Evolutionary conservation across 2,797 vertebrate species (phyloP).

Genomic region (Fistularia tabacaria): DNA sequence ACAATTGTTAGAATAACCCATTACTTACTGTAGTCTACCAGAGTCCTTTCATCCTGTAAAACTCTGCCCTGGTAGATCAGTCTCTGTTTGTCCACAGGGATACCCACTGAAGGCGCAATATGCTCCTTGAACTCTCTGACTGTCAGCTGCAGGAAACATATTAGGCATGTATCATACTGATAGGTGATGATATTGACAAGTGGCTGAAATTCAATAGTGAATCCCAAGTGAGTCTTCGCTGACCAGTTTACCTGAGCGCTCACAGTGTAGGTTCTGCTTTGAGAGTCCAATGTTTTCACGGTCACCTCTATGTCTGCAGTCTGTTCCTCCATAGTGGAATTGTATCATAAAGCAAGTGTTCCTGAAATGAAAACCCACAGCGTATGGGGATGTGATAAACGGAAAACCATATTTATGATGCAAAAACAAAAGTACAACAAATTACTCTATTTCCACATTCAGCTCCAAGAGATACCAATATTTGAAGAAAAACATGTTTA

Average conservation of each 20-base stretch:
- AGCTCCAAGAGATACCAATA: no score
- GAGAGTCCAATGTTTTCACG: conserved; percentile 91
- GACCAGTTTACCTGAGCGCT: conserved; percentile 77
- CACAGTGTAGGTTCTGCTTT: conserved; percentile 88
- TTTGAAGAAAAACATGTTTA: no score
- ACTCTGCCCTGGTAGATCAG: conserved; percentile 93
- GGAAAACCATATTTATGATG: no score
- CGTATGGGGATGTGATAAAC: no score
- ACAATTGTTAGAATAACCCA: not conserved
- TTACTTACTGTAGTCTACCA: conserved; percentile 87
- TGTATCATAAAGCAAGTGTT: conserved; percentile 17
- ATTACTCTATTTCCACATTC: no score
- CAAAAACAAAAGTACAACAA: no score
- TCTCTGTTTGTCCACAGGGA: conserved; percentile 90
- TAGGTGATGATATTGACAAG: not conserved
- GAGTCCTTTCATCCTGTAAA: conserved; percentile 88
- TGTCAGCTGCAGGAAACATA: conserved; percentile 73
- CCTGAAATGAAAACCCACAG: not conserved
- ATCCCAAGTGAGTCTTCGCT: not conserved
- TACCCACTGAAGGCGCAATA: conserved; percentile 85
- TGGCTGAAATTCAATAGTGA: not conserved
- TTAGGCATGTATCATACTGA: not conserved
- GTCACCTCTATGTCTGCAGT: conserved; percentile 83
- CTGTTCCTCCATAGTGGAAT: conserved; percentile 78
- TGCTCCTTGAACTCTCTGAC: conserved; percentile 93